These are phyloP conservation scores for Paracentrotus lividus DNA, from an alignment of 53 echinoderm and acorn worm species.

Conservation along the genomic window DNA sequence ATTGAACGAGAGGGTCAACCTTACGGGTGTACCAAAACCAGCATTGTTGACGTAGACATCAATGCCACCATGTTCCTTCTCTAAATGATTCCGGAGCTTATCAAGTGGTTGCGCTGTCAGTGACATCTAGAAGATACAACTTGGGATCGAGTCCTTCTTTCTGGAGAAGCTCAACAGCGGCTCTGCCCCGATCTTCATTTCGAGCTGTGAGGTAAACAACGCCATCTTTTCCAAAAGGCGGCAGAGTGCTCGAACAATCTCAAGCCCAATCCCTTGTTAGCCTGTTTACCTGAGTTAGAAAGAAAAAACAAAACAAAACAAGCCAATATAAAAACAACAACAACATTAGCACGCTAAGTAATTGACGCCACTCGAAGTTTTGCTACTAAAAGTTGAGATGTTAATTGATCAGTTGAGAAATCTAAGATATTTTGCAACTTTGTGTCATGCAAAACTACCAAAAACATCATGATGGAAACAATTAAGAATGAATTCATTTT, in stretches of 20 bases:
- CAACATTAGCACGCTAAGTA: too few relatives aligned
- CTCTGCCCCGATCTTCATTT: constrained; percentile 79
- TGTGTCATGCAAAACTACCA: too few relatives aligned
- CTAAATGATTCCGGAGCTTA: constrained; percentile 69
- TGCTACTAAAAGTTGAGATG: too few relatives aligned
- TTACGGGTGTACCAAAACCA: constrained; percentile 54
- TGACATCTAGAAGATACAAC: constrained; percentile 85
- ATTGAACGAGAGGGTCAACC: too few relatives aligned
- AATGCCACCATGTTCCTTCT: constrained; percentile 74
- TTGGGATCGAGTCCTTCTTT: constrained; percentile 80
- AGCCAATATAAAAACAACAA: too few relatives aligned
- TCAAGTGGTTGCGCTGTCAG: constrained; percentile 65
- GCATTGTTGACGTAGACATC: constrained; percentile 77
- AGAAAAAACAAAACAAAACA: neutral
- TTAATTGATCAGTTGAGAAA: too few relatives aligned
- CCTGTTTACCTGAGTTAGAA: constrained; percentile 77
- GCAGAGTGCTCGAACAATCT: constrained; percentile 85
- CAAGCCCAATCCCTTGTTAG: constrained; percentile 94
- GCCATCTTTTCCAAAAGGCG: constrained; percentile 72
- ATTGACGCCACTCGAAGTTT: too few relatives aligned
- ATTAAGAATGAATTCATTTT: too few relatives aligned
- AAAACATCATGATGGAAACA: too few relatives aligned
- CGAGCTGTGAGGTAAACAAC: constrained; percentile 83
- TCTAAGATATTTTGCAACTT: too few relatives aligned
- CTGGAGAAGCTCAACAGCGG: constrained; percentile 78